Base-by-base conservation (phyloP, 92 coral and sea anemone species). In the Siderastrea radians region DNA sequence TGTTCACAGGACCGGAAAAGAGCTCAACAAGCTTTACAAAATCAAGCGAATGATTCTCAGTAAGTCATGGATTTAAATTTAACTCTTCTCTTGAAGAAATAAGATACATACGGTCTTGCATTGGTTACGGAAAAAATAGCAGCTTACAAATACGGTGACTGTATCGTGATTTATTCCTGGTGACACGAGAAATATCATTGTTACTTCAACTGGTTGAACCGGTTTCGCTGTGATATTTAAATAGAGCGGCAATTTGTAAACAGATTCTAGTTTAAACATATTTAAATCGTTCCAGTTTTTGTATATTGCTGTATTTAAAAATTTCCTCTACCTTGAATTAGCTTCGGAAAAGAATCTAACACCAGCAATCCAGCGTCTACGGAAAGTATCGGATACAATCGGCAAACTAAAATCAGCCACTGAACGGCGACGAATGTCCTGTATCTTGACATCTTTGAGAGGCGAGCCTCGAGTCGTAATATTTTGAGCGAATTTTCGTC, bases 1-100 rank as follows among this genome's bases (percentile, higher is more conserved):
- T 16, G 71, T 60, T 60, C 87, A 14, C 72, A 83, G 46, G 87
- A 72, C 72, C 59, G 71, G 72, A 59, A 73, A 48, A 60, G 61
- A 11, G 87, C 80, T 7, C 80, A 61, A 49, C n/a, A 63, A 49
- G 72, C 53, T 49, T 72, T 83, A 14, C 62, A 83, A 83, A 49
- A 14, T 49, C 93, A 92, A 84, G 86, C 89, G 16, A 85, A 69
- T 57, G 95, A 92, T 71, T 65, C 86, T 3, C 69, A 92, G 95
- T 92, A 84, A 92, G 95, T 92, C 59, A n/a, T 11, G 14, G 14
- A 7, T 26, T 26, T 26, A 11, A 53, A 15, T 55, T 44, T 66
- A 51, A 47, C 52, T 64, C 63, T 13, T 4, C 9, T 10, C 19
- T 55, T 7, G 6, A 15, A 2, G 16, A 54, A 80, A 26, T 50